These are phyloP conservation scores for Scolanthus callimorphus DNA, from an alignment of 92 coral and sea anemone species.

Conservation along the genomic window DNA sequence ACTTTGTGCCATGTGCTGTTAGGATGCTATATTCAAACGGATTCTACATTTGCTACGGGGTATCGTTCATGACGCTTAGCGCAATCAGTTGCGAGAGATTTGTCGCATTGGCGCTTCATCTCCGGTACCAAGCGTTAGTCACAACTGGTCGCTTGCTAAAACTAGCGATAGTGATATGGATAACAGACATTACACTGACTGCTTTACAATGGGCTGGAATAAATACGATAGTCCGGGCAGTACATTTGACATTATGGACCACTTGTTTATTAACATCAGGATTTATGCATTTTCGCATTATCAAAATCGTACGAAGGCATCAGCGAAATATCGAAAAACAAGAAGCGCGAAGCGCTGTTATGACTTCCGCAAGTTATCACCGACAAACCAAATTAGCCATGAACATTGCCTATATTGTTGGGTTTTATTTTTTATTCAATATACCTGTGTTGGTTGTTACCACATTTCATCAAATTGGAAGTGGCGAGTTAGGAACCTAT, in stretches of 20 bases:
- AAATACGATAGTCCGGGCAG: conserved; percentile 43
- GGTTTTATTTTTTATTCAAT: conserved; percentile 57
- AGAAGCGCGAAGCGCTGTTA: conserved; percentile 1
- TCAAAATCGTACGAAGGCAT: conserved; percentile 50
- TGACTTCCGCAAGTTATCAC: conserved; percentile 29
- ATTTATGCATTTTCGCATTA: conserved; percentile 35
- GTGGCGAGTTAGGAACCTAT: conserved; percentile 36
- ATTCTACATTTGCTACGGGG: conserved; percentile 71
- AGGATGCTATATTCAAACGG: conserved; percentile 61
- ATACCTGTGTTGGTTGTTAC: conserved; percentile 65
- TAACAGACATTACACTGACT: conserved; percentile 42
- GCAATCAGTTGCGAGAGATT: conserved; percentile 77
- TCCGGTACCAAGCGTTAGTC: conserved; percentile 58
- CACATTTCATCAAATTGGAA: conserved; percentile 50
- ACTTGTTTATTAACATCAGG: conserved; percentile 42
- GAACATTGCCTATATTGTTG: conserved; percentile 70
- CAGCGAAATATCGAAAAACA: conserved; percentile 49
- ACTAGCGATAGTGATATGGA: conserved; percentile 48
- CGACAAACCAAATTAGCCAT: conserved; percentile 52
- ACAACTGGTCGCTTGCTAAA: conserved; percentile 40
- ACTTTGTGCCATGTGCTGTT: conserved; percentile 52
- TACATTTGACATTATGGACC: conserved; percentile 49
- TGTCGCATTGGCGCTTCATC: conserved; percentile 63
- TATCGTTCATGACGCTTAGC: conserved; percentile 75
- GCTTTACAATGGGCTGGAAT: conserved; percentile 65